phyloP scores from a whole-genome alignment of 2,888 invertebrate species.

The Terebella lapidaria region DNA sequence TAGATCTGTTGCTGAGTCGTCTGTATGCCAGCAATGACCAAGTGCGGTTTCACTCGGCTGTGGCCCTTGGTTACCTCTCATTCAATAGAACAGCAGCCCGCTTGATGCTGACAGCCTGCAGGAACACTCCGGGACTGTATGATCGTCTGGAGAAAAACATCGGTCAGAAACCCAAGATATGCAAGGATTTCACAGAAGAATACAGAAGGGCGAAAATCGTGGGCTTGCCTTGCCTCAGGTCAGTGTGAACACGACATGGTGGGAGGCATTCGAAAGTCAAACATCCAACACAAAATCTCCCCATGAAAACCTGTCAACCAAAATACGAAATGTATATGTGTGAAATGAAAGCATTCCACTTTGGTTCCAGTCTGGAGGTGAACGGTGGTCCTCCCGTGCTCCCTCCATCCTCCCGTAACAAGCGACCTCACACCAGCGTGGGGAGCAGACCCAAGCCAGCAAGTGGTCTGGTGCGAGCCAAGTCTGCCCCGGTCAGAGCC shows the following conservation, averaged over 20 bases:
- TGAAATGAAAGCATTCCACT: too few relatives aligned
- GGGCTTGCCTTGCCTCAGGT: conserved; percentile 51
- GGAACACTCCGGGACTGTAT: conserved; percentile 44
- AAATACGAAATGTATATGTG: too few relatives aligned
- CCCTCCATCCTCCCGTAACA: background rate
- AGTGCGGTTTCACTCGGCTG: conserved; percentile 32
- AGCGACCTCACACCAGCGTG: background rate
- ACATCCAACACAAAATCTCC: background rate
- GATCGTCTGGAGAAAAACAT: conserved; percentile 44
- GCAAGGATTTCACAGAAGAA: conserved; percentile 45
- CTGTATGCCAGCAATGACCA: conserved; percentile 41
- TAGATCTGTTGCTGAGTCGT: conserved; percentile 40
- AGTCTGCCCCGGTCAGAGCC: background rate
- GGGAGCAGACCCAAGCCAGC: background rate
- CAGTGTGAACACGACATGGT: conserved; percentile 1
- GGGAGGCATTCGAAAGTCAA: too few relatives aligned
- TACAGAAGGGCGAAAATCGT: conserved; percentile 44
- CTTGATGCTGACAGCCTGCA: conserved; percentile 40
- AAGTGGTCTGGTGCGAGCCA: background rate
- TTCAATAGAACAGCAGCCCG: conserved; percentile 52
- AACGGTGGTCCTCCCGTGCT: background rate
- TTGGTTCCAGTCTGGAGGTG: conserved; percentile 2
- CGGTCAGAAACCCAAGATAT: conserved; percentile 43
- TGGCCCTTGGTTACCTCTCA: conserved; percentile 51
- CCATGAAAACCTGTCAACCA: background rate